A percentile compares a stretch with the other conserved stretches of the same genome.
These are phyloP conservation scores for Chrysolina oricalcia DNA, from an alignment of 2,888 invertebrate species.

Conservation along the genomic window DNA sequence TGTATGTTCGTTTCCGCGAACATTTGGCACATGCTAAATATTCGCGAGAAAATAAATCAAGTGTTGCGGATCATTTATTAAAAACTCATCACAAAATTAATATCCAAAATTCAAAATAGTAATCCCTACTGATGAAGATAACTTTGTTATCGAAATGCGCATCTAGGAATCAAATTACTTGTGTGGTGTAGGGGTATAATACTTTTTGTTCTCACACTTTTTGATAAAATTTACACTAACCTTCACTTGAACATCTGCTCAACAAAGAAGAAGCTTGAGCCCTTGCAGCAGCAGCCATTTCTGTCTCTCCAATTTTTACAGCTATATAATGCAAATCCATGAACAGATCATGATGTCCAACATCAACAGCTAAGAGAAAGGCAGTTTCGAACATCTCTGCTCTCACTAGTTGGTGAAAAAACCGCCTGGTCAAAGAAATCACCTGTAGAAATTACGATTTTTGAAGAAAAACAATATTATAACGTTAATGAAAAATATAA, in stretches of 20 bases:
- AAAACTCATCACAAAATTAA: no score
- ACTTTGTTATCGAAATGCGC: no score
- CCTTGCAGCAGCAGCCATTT: slow-evolving; percentile 81
- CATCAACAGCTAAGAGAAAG: slow-evolving; percentile 88
- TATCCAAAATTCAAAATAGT: no score
- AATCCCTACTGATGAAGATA: no score
- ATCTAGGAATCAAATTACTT: no score
- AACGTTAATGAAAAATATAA: no score
- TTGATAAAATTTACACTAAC: slow-evolving; percentile 52
- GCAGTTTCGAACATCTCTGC: slow-evolving; percentile 86
- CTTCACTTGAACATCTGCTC: slow-evolving; percentile 69
- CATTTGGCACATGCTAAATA: no score
- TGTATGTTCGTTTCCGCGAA: no score
- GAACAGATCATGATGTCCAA: slow-evolving; percentile 90
- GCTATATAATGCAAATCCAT: slow-evolving; percentile 88
- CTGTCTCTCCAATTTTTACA: slow-evolving; percentile 75
- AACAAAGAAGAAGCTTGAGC: slow-evolving; percentile 76
- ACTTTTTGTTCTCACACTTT: not conserved
- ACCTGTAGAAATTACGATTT: slow-evolving; percentile 72
- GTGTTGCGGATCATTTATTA: no score
- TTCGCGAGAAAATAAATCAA: no score
- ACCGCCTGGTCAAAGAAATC: slow-evolving; percentile 87
- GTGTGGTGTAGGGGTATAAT: no score
- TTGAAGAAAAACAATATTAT: no score
- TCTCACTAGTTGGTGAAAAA: slow-evolving; percentile 89